Percentiles rank a stretch among this genome's conserved stretches.
These are phyloP conservation scores for Chrysolina haemoptera DNA, from an alignment of 2,888 invertebrate genomes.

Conservation along the genomic window DNA sequence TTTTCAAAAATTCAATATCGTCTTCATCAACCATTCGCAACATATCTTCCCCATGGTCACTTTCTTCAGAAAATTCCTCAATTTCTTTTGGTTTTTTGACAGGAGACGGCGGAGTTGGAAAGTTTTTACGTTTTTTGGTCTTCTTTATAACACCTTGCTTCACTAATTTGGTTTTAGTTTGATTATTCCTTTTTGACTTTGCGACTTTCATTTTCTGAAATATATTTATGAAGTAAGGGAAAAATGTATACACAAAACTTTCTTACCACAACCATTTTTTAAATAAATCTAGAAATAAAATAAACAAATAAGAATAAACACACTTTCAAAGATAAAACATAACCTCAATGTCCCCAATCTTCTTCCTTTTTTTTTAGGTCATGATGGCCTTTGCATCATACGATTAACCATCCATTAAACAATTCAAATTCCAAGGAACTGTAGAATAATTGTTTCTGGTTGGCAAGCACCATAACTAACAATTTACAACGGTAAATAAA, in stretches of 20 bases:
- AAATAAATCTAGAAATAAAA: background rate
- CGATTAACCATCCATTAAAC: no score
- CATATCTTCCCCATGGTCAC: slow-evolving; percentile 72
- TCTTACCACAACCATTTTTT: slow-evolving; percentile 7
- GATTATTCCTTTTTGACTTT: slow-evolving; percentile 67
- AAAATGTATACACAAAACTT: background rate
- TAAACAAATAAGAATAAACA: no score
- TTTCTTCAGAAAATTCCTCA: slow-evolving; percentile 67
- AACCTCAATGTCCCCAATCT: no score
- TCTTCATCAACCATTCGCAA: slow-evolving; percentile 74
- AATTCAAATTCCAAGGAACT: no score
- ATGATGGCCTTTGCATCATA: no score
- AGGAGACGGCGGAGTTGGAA: slow-evolving; percentile 22
- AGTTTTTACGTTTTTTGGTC: slow-evolving; percentile 45
- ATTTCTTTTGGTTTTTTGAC: slow-evolving; percentile 42
- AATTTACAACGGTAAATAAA: no score
- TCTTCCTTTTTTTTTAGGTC: no score
- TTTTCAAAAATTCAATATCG: slow-evolving; percentile 71
- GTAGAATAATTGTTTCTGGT: no score
- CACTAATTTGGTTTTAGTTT: slow-evolving; percentile 65
- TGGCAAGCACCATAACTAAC: no score
- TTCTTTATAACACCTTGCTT: slow-evolving; percentile 67
- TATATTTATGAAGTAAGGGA: background rate
- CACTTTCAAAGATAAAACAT: no score
- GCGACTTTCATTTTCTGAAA: slow-evolving; percentile 64